These are phyloP conservation scores for Plemyria rubiginata DNA, from an alignment of 2,888 invertebrate genomes.

Conservation along the genomic window DNA sequence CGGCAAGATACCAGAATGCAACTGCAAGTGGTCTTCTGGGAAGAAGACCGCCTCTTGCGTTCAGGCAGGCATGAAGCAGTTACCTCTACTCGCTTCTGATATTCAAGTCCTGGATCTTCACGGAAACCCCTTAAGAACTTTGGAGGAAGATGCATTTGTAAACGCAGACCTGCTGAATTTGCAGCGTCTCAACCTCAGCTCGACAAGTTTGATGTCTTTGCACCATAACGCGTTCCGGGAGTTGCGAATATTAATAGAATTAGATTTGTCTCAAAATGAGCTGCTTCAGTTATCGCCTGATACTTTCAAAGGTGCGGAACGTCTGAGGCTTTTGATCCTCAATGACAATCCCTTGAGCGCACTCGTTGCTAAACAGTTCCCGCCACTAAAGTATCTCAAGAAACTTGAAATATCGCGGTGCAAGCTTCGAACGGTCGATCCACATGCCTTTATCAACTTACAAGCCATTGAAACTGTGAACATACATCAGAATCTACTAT, in stretches of 20 bases:
- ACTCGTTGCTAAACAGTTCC: slow-evolving; percentile 91
- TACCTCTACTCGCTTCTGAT: slow-evolving; percentile 85
- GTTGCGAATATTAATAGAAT: slow-evolving; percentile 92
- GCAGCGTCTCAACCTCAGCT: slow-evolving; percentile 92
- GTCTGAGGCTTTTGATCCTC: slow-evolving; percentile 90
- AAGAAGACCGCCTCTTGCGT: slow-evolving; percentile 95
- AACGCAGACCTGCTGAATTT: slow-evolving; percentile 92
- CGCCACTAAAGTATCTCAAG: slow-evolving; percentile 90
- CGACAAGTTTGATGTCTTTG: slow-evolving; percentile 89
- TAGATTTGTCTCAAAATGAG: slow-evolving; percentile 93
- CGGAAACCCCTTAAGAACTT: slow-evolving; percentile 89
- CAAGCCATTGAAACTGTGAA: slow-evolving; percentile 92
- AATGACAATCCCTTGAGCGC: slow-evolving; percentile 92
- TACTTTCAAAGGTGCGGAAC: slow-evolving; percentile 93
- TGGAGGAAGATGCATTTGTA: slow-evolving; percentile 91
- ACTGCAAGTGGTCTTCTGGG: slow-evolving; percentile 96
- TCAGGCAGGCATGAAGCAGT: slow-evolving; percentile 88
- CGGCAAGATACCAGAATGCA: slow-evolving; percentile 88
- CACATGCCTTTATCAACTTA: slow-evolving; percentile 90
- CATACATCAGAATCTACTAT: slow-evolving; percentile 91
- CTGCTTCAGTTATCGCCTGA: slow-evolving; percentile 89
- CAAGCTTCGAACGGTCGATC: slow-evolving; percentile 89
- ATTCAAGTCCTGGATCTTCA: slow-evolving; percentile 91
- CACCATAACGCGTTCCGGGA: slow-evolving; percentile 93
- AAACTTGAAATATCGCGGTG: slow-evolving; percentile 93